phyloP scores from a whole-genome alignment of 1,140 invertebrate genomes.

The Ceratosolen fusciceps region DNA sequence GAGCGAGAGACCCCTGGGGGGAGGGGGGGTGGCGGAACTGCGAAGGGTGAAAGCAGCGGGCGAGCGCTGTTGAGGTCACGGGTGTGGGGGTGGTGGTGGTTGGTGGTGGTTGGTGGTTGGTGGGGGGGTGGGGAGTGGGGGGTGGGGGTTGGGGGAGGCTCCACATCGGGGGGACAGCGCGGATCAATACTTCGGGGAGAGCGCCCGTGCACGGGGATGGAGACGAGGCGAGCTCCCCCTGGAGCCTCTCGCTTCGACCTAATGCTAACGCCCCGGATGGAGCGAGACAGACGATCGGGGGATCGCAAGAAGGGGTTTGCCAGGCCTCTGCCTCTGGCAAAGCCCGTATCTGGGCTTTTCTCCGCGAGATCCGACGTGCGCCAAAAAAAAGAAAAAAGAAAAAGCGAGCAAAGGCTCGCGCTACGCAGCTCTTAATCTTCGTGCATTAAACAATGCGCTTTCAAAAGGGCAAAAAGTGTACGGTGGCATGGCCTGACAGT shows the following conservation, averaged over 20 bases:
- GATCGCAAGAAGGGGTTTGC: neutral
- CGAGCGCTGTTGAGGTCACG: neutral
- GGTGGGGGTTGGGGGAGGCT: neutral
- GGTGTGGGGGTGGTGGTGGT: neutral
- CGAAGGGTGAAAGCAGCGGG: conserved; percentile 48
- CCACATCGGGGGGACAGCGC: conserved; percentile 41
- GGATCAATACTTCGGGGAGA: conserved; percentile 54
- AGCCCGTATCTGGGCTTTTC: conserved; percentile 45
- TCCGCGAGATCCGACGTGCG: conserved; percentile 5
- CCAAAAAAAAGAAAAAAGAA: neutral
- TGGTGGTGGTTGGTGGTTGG: conserved; percentile 20
- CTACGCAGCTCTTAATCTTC: conserved; percentile 33
- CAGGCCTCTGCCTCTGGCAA: neutral
- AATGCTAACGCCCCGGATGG: neutral
- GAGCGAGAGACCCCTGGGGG: conserved; percentile 41
- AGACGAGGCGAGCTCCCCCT: neutral
- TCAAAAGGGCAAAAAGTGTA: conserved; percentile 5
- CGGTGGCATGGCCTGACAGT: neutral
- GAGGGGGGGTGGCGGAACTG: no score
- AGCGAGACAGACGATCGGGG: neutral
- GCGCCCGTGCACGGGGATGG: conserved; percentile 31
- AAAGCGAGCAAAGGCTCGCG: neutral
- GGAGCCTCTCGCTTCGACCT: neutral
- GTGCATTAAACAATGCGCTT: conserved; percentile 30
- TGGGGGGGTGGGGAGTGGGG: conserved; percentile 10